Percentiles rank a stretch among this genome's conserved stretches.
Evolutionary conservation across 2,888 invertebrate species (phyloP).

Genomic region (Drosophila formosana): DNA sequence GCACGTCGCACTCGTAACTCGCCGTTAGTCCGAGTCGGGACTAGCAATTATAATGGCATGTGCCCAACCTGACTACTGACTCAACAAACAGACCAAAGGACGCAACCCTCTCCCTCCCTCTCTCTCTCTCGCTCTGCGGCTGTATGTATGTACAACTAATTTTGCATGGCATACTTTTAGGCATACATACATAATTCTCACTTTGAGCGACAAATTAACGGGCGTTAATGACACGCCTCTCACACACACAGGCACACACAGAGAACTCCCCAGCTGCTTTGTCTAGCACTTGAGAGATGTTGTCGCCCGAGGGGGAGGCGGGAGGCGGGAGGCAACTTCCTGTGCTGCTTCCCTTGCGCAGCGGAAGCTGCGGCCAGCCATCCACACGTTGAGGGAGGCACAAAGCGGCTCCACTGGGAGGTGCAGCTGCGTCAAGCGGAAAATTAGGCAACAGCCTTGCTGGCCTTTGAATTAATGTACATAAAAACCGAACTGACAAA

Average conservation of each 20-base stretch:
- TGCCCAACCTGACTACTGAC: conserved; percentile 42
- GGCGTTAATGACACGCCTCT: conserved; percentile 70
- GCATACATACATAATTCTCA: conserved; percentile 61
- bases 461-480: conserved; percentile 70
- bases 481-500: conserved; percentile 33
- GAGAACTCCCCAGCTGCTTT: conserved; percentile 28
- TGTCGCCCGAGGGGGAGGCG: not conserved
- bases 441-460: conserved; percentile 75
- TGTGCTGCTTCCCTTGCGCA: conserved; percentile 55
- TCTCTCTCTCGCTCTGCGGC: conserved; percentile 7
- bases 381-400: conserved; percentile 14
- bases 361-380: conserved; percentile 66
- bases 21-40: conserved; percentile 55
- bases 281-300: conserved; percentile 51
- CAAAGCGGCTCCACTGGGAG: conserved; percentile 24
- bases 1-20: conserved; percentile 52
- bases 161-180: conserved; percentile 66
- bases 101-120: not conserved
- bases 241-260: conserved; percentile 7
- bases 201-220: conserved; percentile 75
- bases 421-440: conserved; percentile 71
- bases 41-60: conserved; percentile 70
- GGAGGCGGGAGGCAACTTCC: conserved; percentile 39
- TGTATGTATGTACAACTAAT: conserved; percentile 60
- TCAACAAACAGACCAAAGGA: conserved; percentile 17